Conservation (phyloP, 1,140 invertebrate species). For the Cherax destructor region DNA sequence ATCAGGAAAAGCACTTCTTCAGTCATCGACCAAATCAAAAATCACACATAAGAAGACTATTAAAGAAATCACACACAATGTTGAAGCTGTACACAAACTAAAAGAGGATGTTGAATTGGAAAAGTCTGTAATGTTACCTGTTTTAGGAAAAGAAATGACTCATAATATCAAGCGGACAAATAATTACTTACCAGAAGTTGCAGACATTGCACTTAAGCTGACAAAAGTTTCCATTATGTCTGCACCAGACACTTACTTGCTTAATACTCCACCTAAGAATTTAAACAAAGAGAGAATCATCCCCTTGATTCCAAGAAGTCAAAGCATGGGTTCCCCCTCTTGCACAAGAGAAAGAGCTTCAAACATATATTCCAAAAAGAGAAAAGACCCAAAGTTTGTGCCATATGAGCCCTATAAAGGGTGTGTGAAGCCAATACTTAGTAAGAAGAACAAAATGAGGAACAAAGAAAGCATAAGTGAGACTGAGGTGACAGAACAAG, state of each 20-base stretch:
- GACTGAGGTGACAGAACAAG: conserved; percentile 37
- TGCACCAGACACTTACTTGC: conserved; percentile 43
- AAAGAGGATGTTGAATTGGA: not conserved
- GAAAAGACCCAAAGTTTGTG: conserved; percentile 79
- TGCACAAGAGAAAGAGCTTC: not conserved
- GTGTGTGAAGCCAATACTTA: conserved; percentile 86
- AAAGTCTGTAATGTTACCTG: not conserved
- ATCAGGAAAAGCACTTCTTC: not conserved
- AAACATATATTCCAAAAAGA: conserved; percentile 20
- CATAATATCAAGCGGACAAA: not conserved
- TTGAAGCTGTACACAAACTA: not conserved
- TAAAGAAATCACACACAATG: not conserved
- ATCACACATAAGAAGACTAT: not conserved
- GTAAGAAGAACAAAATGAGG: conserved; percentile 76
- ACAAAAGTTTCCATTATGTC: conserved; percentile 62
- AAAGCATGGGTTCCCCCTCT: not conserved
- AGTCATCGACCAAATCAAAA: not conserved
- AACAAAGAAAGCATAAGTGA: conserved; percentile 29
- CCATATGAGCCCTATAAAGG: conserved; percentile 92
- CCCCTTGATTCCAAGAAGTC: not conserved
- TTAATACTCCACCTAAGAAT: conserved; percentile 55
- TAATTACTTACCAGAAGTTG: conserved; percentile 21
- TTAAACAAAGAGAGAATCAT: conserved; percentile 30
- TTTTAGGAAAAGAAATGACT: not conserved
- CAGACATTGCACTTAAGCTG: conserved; percentile 52